Conservation (phyloP, 30 jellyfish, hydroid and myxozoan species). For the Aurelia sp. region DNA sequence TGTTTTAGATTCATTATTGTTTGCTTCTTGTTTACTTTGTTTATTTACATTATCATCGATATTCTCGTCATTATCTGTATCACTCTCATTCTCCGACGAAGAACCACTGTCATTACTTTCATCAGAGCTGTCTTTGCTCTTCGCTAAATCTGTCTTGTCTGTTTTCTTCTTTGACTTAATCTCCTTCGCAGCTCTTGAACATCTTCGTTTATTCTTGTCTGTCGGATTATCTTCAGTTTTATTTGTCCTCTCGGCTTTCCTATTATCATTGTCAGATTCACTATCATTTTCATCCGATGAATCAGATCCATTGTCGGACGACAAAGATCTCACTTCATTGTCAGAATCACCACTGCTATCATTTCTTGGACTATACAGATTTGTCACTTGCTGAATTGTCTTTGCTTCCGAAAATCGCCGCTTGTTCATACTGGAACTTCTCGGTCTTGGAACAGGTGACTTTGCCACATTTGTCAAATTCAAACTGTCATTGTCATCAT, state of each 20-base stretch:
- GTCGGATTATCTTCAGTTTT: not conserved
- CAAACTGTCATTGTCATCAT: not conserved
- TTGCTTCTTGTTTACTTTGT: not conserved
- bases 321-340: not conserved
- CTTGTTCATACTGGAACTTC: too few species aligned
- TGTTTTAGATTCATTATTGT: not conserved
- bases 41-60: constrained; percentile 8
- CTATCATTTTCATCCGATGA: constrained; percentile 13
- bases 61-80: constrained; percentile 1
- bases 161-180: not conserved
- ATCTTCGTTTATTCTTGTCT: not conserved
- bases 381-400: too few species aligned
- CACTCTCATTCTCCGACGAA: constrained; percentile 4
- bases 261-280: constrained; percentile 13
- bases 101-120: not conserved
- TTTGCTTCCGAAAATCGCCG: too few species aligned
- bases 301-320: not conserved
- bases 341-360: not conserved
- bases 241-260: not conserved
- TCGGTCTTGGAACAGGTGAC: not conserved
- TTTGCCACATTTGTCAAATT: too few species aligned
- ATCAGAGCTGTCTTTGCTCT: constrained; percentile 9
- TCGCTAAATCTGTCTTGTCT: not conserved
- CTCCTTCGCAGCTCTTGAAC: not conserved
- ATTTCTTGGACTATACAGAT: not conserved